Conservation (phyloP, 1,140 invertebrate genomes). For the Copidosoma floridanum region DNA sequence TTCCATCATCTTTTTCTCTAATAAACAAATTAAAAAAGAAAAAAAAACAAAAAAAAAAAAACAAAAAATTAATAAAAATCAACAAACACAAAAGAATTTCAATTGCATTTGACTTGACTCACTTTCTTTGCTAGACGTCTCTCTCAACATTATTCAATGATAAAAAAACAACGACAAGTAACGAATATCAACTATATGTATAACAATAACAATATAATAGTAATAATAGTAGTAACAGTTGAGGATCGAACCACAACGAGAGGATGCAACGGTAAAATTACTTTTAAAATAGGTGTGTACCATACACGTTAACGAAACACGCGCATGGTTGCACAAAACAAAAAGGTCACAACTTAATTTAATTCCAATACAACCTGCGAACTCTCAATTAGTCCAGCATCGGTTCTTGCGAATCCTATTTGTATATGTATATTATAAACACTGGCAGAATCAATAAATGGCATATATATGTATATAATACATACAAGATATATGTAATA, state of each 20-base stretch:
- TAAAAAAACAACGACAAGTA: background rate
- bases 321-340: no score
- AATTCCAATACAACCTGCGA: slow-evolving; percentile 2
- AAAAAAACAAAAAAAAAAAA: no score
- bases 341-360: no score
- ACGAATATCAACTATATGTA: no score
- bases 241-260: background rate
- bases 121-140: slow-evolving; percentile 7
- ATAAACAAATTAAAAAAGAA: no score
- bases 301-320: no score
- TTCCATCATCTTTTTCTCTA: background rate
- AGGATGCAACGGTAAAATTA: background rate
- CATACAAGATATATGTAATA: no score
- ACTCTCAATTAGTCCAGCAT: slow-evolving; percentile 6
- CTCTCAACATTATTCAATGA: background rate
- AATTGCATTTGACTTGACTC: background rate
- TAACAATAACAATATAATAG: no score
- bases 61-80: no score
- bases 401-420: slow-evolving; percentile 2
- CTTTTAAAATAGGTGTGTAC: background rate
- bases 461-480: background rate
- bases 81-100: no score
- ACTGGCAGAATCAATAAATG: background rate
- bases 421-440: no score
- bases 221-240: no score